phyloP scores from a whole-genome alignment of 2,888 invertebrate species.

The Lobophora halterata region DNA sequence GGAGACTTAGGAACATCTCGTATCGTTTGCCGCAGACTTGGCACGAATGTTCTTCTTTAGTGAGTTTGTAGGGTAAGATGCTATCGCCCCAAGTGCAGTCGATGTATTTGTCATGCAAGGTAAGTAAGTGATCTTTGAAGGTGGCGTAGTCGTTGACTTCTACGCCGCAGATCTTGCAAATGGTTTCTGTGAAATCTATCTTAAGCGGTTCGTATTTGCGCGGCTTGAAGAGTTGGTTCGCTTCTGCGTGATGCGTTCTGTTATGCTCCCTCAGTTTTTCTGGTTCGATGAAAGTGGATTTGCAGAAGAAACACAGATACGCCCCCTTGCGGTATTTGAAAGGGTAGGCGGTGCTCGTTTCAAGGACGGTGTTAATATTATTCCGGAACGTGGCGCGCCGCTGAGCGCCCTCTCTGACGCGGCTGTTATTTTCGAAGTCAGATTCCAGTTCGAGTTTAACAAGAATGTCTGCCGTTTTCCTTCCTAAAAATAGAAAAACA shows the following conservation, averaged over 20 bases:
- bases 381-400: slow-evolving; percentile 62
- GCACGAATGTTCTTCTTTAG: slow-evolving; percentile 61
- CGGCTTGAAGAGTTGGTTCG: slow-evolving; percentile 52
- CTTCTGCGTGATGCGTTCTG: slow-evolving; percentile 47
- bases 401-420: slow-evolving; percentile 42
- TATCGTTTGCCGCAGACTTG: slow-evolving; percentile 69
- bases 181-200: slow-evolving; percentile 61
- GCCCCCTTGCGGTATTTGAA: slow-evolving; percentile 72
- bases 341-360: slow-evolving; percentile 66
- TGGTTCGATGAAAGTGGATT: slow-evolving; percentile 62
- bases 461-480: slow-evolving; percentile 54
- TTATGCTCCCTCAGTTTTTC: slow-evolving; percentile 66
- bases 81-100: slow-evolving; percentile 63
- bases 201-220: slow-evolving; percentile 70
- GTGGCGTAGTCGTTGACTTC: slow-evolving; percentile 52
- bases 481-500: slow-evolving; percentile 77
- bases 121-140: slow-evolving; percentile 55
- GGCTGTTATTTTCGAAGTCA: slow-evolving; percentile 39
- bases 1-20: slow-evolving; percentile 68
- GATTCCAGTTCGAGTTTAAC: slow-evolving; percentile 54
- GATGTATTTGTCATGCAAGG: slow-evolving; percentile 54
- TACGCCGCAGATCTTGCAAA: slow-evolving; percentile 58
- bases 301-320: slow-evolving; percentile 69
- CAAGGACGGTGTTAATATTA: slow-evolving; percentile 61
- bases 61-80: slow-evolving; percentile 67